Evolutionary conservation across 1,140 invertebrate species (phyloP).

Genomic region (Saxidomus purpurata): DNA sequence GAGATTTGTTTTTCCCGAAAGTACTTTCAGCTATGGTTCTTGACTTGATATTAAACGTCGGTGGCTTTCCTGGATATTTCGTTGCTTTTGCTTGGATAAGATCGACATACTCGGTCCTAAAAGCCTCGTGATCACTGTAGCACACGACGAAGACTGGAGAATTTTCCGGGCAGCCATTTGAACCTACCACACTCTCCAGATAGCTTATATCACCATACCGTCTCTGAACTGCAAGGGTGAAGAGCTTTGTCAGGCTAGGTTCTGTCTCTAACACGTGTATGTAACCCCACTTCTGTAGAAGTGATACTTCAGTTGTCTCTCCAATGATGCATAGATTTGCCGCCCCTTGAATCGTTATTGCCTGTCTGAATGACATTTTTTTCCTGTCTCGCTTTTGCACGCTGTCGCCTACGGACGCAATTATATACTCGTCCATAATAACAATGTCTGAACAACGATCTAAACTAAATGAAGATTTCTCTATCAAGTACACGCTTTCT

Average conservation of each 20-base stretch:
- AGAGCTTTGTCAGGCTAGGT: conserved; percentile 18
- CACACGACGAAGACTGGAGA: conserved; percentile 38
- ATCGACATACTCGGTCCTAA: conserved; percentile 27
- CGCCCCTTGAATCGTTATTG: neutral
- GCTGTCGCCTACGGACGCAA: conserved; percentile 49
- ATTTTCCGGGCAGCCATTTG: neutral
- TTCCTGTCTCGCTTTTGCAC: conserved; percentile 58
- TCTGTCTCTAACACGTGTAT: conserved; percentile 50
- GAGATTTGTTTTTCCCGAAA: conserved; percentile 27
- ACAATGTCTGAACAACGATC: conserved; percentile 52
- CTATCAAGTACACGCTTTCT: conserved; percentile 51
- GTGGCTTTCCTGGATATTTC: conserved; percentile 48
- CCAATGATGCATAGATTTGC: conserved; percentile 36
- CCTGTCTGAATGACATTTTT: conserved; percentile 51
- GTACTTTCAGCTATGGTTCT: conserved; percentile 36
- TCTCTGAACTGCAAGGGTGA: neutral
- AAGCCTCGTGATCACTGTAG: neutral
- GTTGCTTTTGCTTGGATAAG: conserved; percentile 44
- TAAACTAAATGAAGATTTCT: conserved; percentile 49
- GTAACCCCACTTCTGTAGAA: conserved; percentile 19
- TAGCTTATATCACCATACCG: conserved; percentile 33
- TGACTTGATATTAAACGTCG: neutral
- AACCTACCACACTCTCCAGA: conserved; percentile 14
- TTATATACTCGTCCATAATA: conserved; percentile 40
- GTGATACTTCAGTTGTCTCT: conserved; percentile 37